A percentile compares a stretch with the other conserved stretches of the same genome.
phyloP scores from a whole-genome alignment of 2,113 vertebrate genomes.

The Syrmaticus mikado region DNA sequence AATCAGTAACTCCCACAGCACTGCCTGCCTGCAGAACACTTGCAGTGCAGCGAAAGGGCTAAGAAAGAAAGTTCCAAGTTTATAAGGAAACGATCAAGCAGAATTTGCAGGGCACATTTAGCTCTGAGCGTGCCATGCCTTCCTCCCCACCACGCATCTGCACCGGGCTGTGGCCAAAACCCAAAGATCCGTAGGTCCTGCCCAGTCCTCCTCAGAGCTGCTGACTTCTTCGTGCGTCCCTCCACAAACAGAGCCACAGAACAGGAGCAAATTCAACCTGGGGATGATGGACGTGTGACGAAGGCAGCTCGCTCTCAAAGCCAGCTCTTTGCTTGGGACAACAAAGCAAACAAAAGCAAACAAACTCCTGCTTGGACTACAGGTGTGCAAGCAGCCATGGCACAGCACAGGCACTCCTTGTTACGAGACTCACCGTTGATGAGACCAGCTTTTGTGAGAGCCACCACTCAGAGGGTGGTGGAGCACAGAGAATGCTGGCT shows the following conservation, averaged over 20 bases:
- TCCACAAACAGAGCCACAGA: not conserved
- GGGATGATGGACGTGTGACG: not conserved
- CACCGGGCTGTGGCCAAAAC: not conserved
- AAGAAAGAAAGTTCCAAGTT: not conserved
- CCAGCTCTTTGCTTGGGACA: not conserved
- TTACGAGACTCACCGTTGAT: no score
- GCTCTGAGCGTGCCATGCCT: rapidly evolving
- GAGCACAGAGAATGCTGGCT: not conserved
- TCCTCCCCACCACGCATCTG: not conserved
- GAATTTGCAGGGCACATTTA: not conserved
- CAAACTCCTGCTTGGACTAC: not conserved
- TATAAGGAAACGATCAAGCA: not conserved
- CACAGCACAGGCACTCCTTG: no score
- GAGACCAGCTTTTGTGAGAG: not conserved
- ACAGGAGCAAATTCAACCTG: not conserved
- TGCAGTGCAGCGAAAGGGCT: not conserved
- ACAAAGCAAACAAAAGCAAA: not conserved
- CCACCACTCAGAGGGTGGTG: not conserved
- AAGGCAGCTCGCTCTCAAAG: not conserved
- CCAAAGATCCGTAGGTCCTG: not conserved
- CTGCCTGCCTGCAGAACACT: not conserved
- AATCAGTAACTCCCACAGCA: not conserved
- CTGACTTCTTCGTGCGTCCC: not conserved
- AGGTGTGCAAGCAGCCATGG: not conserved
- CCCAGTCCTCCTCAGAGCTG: not conserved